Base-by-base conservation (phyloP, 2,888 invertebrate species). In the Hyles lineata region DNA sequence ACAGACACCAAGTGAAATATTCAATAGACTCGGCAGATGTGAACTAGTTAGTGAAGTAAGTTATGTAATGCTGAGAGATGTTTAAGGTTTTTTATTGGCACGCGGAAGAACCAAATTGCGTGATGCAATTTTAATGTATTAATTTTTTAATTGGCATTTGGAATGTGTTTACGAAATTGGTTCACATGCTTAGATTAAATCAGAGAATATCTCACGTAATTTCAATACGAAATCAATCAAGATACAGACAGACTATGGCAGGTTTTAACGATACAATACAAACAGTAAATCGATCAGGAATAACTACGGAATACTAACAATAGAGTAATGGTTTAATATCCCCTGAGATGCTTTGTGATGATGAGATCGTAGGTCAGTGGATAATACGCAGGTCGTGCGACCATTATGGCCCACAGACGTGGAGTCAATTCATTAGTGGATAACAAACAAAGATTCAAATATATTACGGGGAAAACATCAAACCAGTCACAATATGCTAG, bases 1-100 rank as follows among this genome's bases (percentile, higher is more conserved):
- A n/a, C n/a, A n/a, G 67, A 67, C 67, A 67, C 43, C 19, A 55
- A 55, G 67, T 67, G 67, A 43, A 17, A 43, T 43, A 67, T 67
- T 67, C 67, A 21, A 67, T 67, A 67, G 50, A 67, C 43, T 67
- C 21, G 1, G 50, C 67, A 50, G 43, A 67, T 67, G 21, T 50
- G 43, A 23, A 67, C 50, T 2, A 50, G 23, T 23, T 43, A 15
- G 23, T 23, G 15, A 23, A 23, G 63, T 63, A 63, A 23, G 43
- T 43, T 62, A 67, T 17, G 23, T 67, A 43, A 50, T 17, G 67
- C 23, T 50, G 21, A 23, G 43, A 67, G 23, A 50, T 50, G 67
- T 50, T 43, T 67, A 50, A 63, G 63, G 67, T 63, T 62, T 29
- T 60, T 55, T 55, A 55, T n/a, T 55, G 55, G 55, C 55, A n/a